Evolutionary conservation across 2,113 vertebrate species (phyloP).

Genomic region (Thalassarche chlororhynchos): DNA sequence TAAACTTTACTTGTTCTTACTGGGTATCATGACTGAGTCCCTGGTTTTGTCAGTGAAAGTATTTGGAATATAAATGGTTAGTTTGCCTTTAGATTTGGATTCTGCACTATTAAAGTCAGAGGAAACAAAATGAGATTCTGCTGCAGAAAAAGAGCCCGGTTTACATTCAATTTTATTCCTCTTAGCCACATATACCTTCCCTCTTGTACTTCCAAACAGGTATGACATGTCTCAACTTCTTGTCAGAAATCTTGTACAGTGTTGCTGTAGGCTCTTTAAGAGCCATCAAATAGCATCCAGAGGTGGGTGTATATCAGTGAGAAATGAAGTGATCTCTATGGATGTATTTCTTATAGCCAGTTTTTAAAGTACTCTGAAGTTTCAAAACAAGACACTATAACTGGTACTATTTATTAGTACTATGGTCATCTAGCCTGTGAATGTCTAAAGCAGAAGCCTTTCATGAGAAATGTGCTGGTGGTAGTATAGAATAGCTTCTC

Average conservation of each 20-base stretch:
- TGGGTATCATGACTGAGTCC: background rate
- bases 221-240: background rate
- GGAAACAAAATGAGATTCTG: background rate
- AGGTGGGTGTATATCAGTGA: background rate
- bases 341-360: background rate
- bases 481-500: background rate
- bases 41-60: background rate
- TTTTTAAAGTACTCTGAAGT: background rate
- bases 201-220: background rate
- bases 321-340: background rate
- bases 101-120: background rate
- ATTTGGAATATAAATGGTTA: background rate
- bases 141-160: background rate
- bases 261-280: background rate
- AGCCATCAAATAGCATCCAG: background rate
- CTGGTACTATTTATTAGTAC: background rate
- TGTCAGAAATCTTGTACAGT: background rate
- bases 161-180: background rate
- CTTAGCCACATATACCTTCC: background rate
- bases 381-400: background rate
- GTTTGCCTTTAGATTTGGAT: background rate
- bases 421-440: background rate
- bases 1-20: background rate
- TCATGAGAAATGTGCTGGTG: background rate
- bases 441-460: background rate